phyloP scores from a whole-genome alignment of 2,797 vertebrate genomes.

The Macroramphosus scolopax region DNA sequence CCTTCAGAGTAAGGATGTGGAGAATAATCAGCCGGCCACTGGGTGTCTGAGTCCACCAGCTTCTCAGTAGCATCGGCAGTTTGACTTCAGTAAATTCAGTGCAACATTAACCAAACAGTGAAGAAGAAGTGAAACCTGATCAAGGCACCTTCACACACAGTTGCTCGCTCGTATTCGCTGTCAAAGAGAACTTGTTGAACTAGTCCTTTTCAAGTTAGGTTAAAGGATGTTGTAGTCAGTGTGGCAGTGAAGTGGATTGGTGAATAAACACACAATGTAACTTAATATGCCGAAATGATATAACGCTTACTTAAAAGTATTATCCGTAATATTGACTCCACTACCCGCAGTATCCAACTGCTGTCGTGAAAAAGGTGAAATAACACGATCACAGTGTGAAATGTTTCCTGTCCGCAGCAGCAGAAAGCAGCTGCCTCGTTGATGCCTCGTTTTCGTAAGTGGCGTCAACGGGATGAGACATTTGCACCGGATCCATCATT shows the following conservation, averaged over 20 bases:
- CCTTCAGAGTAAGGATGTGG: constrained; percentile 29
- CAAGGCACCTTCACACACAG: background rate
- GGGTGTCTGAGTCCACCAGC: constrained; percentile 4
- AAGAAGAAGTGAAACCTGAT: constrained; percentile 11
- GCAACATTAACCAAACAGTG: constrained; percentile 12
- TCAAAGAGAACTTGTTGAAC: too few species aligned
- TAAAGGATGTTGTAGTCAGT: background rate
- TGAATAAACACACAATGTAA: background rate
- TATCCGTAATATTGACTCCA: background rate
- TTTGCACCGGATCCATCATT: constrained; percentile 51
- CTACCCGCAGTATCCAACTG: constrained; percentile 4
- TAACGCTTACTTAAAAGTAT: background rate
- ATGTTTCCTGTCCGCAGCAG: constrained; percentile 32
- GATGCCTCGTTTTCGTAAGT: constrained; percentile 58
- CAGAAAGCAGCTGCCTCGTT: constrained; percentile 42
- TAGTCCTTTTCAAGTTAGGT: background rate
- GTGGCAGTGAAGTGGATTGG: background rate
- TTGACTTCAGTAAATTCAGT: constrained; percentile 3
- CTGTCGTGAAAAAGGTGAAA: constrained; percentile 3
- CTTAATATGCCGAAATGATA: too few species aligned
- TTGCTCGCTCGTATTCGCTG: too few species aligned
- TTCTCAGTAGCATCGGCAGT: constrained; percentile 3
- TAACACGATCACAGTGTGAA: constrained; percentile 12
- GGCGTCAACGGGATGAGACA: constrained; percentile 40
- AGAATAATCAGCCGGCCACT: constrained; percentile 36